Evolutionary conservation across 1,140 invertebrate species (phyloP).

Genomic region (Lucilia cuprina): DNA sequence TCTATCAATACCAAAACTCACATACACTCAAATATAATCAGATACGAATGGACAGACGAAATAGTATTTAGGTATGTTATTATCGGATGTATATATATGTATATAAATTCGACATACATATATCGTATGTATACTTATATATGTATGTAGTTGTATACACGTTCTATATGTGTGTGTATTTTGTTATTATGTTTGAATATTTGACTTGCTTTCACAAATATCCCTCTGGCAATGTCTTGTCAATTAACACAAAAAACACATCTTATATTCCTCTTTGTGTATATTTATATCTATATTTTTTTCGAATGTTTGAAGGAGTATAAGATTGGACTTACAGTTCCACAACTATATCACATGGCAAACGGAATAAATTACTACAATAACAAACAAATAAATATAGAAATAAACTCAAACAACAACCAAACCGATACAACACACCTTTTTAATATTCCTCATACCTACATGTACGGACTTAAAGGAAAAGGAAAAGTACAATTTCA

Average conservation of each 20-base stretch:
- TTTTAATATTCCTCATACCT: too few relatives aligned
- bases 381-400: background rate
- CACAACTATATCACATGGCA: background rate
- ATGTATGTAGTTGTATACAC: background rate
- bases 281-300: background rate
- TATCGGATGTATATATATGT: too few relatives aligned
- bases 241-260: constrained; percentile 25
- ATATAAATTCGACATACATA: background rate
- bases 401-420: background rate
- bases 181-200: constrained; percentile 1
- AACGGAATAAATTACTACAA: background rate
- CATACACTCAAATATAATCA: background rate
- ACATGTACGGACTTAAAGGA: background rate
- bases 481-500: background rate
- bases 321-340: background rate
- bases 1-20: background rate
- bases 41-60: background rate
- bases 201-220: constrained; percentile 12
- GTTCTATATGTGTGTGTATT: background rate
- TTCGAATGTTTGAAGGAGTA: background rate
- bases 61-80: too few relatives aligned
- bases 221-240: constrained; percentile 24
- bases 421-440: background rate
- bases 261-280: background rate
- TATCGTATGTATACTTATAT: background rate